Percentiles rank a stretch among this genome's conserved stretches.
phyloP scores from a whole-genome alignment of 30 jellyfish, hydroid and myxozoan genomes.

The Chrysaora quinquecirrha region DNA sequence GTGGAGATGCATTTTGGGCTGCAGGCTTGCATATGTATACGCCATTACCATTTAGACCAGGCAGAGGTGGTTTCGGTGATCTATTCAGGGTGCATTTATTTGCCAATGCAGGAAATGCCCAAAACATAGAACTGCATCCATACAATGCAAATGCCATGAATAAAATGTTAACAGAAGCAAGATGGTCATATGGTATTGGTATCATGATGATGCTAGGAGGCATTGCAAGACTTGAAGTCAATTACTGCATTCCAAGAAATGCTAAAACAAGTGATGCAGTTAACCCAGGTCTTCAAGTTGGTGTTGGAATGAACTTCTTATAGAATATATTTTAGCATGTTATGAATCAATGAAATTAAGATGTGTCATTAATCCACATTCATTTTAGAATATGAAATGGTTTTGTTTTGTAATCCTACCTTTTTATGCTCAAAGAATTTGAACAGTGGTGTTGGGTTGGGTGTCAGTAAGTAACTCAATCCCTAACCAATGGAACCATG shows the following conservation, averaged over 20 bases:
- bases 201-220: constrained; percentile 96
- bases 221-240: constrained; percentile 92
- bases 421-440: too few relatives aligned
- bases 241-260: constrained; percentile 90
- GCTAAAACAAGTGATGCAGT: constrained; percentile 90
- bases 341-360: too few relatives aligned
- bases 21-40: constrained; percentile 95
- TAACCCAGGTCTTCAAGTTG: constrained; percentile 93
- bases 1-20: constrained; percentile 95
- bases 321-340: too few relatives aligned
- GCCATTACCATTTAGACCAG: constrained; percentile 98
- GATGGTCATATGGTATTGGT: constrained; percentile 97
- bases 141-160: constrained; percentile 33
- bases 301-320: constrained; percentile 92
- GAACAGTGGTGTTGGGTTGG: too few relatives aligned
- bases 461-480: too few relatives aligned
- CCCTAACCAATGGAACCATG: too few relatives aligned
- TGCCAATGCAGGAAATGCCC: constrained; percentile 91
- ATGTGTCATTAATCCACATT: too few relatives aligned
- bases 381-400: too few relatives aligned
- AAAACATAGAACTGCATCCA: constrained; percentile 42
- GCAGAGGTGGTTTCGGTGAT: constrained; percentile 95
- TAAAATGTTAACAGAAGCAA: constrained; percentile 62
- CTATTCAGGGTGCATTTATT: constrained; percentile 85
- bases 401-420: too few relatives aligned